Conservation (phyloP, 2,797 vertebrate species). For the Aldrovandia affinis region DNA sequence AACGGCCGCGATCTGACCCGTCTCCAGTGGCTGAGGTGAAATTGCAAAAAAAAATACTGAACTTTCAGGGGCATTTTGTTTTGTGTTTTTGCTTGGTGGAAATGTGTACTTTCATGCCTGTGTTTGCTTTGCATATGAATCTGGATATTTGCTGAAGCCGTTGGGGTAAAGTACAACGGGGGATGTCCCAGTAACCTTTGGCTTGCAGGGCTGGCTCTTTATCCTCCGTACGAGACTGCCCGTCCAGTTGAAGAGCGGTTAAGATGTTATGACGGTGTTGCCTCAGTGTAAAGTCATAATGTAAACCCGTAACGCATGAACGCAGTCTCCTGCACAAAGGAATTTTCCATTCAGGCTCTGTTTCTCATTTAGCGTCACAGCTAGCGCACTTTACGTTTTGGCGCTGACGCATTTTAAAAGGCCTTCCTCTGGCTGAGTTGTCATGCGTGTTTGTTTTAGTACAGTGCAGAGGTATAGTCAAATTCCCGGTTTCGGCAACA, state of each 20-base stretch:
- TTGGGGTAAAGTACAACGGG: conserved; percentile 37
- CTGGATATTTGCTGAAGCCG: not conserved
- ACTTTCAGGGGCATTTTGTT: no score
- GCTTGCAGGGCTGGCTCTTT: not conserved
- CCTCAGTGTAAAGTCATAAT: not conserved
- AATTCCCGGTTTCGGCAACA: not conserved
- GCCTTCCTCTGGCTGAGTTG: not conserved
- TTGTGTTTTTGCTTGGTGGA: no score
- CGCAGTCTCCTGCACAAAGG: not conserved
- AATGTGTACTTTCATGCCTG: no score
- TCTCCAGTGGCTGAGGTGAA: no score
- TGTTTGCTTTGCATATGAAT: not conserved
- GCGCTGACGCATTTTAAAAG: not conserved
- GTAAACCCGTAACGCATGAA: no score
- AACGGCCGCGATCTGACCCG: no score
- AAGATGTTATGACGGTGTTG: not conserved
- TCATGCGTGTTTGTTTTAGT: not conserved
- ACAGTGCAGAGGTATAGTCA: not conserved
- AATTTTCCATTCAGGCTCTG: not conserved
- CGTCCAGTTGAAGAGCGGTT: not conserved
- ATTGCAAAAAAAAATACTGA: no score
- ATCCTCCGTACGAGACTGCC: not conserved
- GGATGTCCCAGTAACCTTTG: not conserved
- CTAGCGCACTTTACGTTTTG: no score
- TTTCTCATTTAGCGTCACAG: not conserved